Evolutionary conservation across 1,140 invertebrate species (phyloP).

Genomic region (Sarcophaga peregrina): DNA sequence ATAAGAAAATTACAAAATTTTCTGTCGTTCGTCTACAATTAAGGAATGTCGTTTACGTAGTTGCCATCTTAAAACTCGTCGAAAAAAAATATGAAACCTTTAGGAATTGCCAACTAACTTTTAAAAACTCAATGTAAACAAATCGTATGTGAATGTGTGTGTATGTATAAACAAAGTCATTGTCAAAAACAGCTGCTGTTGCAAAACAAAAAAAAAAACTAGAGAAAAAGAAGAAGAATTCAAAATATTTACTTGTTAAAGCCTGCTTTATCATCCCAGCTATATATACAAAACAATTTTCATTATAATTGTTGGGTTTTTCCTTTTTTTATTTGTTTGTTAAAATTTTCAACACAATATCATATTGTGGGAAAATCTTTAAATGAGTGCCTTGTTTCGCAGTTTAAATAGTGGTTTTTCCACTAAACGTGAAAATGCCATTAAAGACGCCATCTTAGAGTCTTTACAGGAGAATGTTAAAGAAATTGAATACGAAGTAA

Average conservation of each 20-base stretch:
- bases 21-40: background rate
- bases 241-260: too few species aligned
- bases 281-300: too few species aligned
- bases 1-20: background rate
- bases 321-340: background rate
- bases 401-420: conserved; percentile 56
- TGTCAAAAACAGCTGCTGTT: background rate
- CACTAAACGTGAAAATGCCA: conserved; percentile 70
- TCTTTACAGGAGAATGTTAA: conserved; percentile 79
- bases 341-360: background rate
- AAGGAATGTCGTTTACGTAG: background rate
- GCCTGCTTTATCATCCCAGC: too few species aligned
- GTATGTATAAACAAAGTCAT: background rate
- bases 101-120: background rate
- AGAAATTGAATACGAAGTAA: conserved; percentile 77
- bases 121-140: background rate
- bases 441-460: conserved; percentile 77
- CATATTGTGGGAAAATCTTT: background rate
- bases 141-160: background rate
- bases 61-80: background rate
- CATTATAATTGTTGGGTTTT: background rate
- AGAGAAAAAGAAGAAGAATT: too few species aligned
- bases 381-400: conserved; percentile 63
- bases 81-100: background rate
- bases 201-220: background rate